Evolutionary conservation across 30 jellyfish, hydroid and myxozoan genomes (phyloP).

Genomic region (Rhopilema esculentum): DNA sequence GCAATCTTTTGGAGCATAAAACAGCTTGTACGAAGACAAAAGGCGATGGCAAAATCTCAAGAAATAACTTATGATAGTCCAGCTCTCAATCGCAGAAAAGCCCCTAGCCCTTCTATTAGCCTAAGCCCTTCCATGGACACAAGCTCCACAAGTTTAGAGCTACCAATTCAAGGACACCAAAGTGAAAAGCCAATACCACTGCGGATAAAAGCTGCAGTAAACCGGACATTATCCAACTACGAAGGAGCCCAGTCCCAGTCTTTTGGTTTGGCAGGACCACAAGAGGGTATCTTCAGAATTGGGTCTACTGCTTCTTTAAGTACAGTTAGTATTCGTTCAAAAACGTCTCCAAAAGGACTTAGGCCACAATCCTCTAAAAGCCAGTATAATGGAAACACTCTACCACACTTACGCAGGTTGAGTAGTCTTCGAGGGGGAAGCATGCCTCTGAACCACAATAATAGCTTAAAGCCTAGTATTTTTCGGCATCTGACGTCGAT

Average conservation of each 20-base stretch:
- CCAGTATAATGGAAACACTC: neutral
- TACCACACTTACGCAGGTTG: neutral
- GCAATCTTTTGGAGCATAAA: constrained; percentile 52
- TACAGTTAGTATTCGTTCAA: neutral
- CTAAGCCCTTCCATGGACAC: constrained; percentile 30
- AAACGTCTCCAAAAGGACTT: neutral
- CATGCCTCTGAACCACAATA: neutral
- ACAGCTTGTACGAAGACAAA: constrained; percentile 70
- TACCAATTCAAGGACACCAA: neutral
- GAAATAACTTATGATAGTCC: constrained; percentile 55
- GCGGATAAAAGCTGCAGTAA: constrained; percentile 35
- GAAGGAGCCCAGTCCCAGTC: constrained; percentile 50
- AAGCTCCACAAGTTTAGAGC: constrained; percentile 27
- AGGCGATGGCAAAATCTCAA: constrained; percentile 83
- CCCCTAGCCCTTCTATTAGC: neutral
- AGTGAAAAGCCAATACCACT: constrained; percentile 14
- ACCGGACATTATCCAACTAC: constrained; percentile 29
- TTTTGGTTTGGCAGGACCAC: constrained; percentile 5
- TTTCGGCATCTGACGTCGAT: constrained; percentile 35
- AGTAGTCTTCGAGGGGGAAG: neutral
- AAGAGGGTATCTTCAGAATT: neutral
- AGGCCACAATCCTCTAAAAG: neutral
- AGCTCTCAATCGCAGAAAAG: constrained; percentile 1
- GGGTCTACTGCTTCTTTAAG: neutral
- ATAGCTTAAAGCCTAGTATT: constrained; percentile 3